Conservation (phyloP, 1,140 invertebrate genomes). For the Xylocopa sonorina region DNA sequence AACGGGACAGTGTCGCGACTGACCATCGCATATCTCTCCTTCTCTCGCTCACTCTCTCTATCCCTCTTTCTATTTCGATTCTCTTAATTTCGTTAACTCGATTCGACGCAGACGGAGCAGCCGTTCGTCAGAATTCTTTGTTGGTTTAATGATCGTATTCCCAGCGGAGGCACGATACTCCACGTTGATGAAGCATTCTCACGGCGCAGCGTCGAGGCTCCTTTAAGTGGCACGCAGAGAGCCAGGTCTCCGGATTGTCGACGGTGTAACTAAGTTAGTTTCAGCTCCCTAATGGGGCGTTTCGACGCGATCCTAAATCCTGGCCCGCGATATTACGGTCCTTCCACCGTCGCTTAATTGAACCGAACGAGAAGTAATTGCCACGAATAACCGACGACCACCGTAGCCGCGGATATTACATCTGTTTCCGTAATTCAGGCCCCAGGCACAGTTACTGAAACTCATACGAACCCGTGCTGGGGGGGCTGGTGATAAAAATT, state of each 20-base stretch:
- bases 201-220: not conserved
- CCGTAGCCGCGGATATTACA: not conserved
- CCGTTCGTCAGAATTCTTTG: not conserved
- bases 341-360: conserved; percentile 72
- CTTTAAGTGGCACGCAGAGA: conserved; percentile 29
- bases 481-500: too few species aligned
- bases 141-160: not conserved
- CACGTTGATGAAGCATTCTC: not conserved
- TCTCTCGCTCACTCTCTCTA: too few species aligned
- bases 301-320: conserved; percentile 71
- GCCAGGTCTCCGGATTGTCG: conserved; percentile 29
- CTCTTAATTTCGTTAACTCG: too few species aligned
- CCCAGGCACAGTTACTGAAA: not conserved
- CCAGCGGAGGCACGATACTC: not conserved
- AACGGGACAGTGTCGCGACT: not conserved
- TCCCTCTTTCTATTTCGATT: too few species aligned
- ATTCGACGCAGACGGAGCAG: too few species aligned
- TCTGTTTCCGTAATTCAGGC: not conserved
- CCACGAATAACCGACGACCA: conserved; percentile 35
- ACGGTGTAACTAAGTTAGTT: conserved; percentile 74
- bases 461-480: too few species aligned
- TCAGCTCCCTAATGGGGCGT: conserved; percentile 71
- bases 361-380: conserved; percentile 77
- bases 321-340: conserved; percentile 69
- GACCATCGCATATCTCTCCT: too few species aligned